phyloP scores from a whole-genome alignment of 1,140 invertebrate genomes.

The Pristionchus pacificus region DNA sequence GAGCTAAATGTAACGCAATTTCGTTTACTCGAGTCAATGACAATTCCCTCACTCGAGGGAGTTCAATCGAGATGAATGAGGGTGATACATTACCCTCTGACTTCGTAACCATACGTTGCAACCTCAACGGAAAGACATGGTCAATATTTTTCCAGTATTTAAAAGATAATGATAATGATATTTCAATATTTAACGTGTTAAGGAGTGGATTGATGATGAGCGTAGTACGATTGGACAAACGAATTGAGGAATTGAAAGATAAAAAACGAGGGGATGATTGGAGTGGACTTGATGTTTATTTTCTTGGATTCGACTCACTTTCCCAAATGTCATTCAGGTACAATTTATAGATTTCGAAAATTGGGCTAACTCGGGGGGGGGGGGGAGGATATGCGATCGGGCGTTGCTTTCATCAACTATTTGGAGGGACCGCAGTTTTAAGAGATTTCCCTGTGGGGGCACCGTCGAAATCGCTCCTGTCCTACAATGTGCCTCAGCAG shows the following conservation, averaged over 20 bases:
- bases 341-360: too few species aligned
- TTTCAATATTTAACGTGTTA: neutral
- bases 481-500: too few species aligned
- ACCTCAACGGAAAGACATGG: neutral
- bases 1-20: neutral
- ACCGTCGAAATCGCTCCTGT: too few species aligned
- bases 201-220: constrained; percentile 13
- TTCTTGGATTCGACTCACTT: constrained; percentile 85
- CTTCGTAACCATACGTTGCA: neutral
- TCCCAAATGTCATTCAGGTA: constrained; percentile 73
- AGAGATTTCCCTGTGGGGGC: too few species aligned
- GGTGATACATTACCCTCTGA: neutral
- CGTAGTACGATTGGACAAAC: constrained; percentile 55
- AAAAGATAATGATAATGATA: too few species aligned
- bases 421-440: too few species aligned
- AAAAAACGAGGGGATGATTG: constrained; percentile 61
- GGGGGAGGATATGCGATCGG: too few species aligned
- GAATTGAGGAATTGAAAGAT: constrained; percentile 61
- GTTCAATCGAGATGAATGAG: neutral
- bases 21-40: neutral
- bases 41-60: neutral
- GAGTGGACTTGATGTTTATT: constrained; percentile 72
- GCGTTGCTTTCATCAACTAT: too few species aligned
- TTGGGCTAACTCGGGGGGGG: too few species aligned
- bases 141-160: neutral